Percentiles rank a stretch among this genome's conserved stretches.
These are phyloP conservation scores for Thripadectes ignobilis DNA, from an alignment of 2,797 vertebrate genomes.

Conservation along the genomic window DNA sequence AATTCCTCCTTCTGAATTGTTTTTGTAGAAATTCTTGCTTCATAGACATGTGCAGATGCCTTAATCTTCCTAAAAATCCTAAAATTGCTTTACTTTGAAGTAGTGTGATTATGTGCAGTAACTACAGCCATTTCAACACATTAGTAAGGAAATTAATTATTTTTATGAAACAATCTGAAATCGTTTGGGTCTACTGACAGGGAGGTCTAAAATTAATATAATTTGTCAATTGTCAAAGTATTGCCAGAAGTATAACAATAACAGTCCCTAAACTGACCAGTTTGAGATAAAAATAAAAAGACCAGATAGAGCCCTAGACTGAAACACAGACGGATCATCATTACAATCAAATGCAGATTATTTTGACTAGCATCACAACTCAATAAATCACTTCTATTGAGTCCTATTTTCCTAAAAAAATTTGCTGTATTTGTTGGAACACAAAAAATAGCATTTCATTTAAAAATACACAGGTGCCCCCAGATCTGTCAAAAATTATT, in stretches of 20 bases:
- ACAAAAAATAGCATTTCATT: not conserved
- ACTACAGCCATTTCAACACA: not conserved
- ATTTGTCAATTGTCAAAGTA: not conserved
- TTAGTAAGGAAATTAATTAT: not conserved
- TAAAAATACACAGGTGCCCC: not conserved
- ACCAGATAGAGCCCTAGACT: not conserved
- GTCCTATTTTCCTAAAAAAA: not conserved
- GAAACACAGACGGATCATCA: not conserved
- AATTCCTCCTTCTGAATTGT: not conserved
- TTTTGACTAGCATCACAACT: not conserved
- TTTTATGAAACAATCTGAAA: not conserved
- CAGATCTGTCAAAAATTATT: not conserved
- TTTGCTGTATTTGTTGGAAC: not conserved
- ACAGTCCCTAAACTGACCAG: not conserved
- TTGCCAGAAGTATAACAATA: not conserved
- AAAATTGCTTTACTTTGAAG: not conserved
- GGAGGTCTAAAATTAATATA: not conserved
- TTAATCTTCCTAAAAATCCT: not conserved
- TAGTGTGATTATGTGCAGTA: not conserved
- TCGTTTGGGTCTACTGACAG: not conserved
- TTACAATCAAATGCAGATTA: not conserved
- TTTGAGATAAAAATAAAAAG: not conserved
- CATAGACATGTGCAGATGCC: not conserved
- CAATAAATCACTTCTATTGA: not conserved
- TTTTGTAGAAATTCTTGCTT: not conserved